Evolutionary conservation across 2,888 invertebrate species (phyloP).

Genomic region (Pammene fasciana): DNA sequence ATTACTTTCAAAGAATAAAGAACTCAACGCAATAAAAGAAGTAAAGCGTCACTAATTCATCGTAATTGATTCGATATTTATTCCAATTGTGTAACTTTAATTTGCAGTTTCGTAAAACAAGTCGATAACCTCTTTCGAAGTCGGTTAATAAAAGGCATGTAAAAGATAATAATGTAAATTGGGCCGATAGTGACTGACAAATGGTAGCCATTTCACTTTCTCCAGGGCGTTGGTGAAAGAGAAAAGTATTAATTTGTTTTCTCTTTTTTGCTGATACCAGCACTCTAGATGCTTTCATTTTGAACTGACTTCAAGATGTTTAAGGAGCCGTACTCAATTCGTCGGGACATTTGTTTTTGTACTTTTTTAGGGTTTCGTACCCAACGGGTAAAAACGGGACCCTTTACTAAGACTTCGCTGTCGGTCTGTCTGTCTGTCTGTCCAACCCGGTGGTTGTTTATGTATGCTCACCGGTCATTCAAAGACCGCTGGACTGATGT

Average conservation of each 20-base stretch:
- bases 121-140: slow-evolving; percentile 22
- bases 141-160: slow-evolving; percentile 20
- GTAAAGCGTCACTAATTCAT: not conserved
- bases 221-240: slow-evolving; percentile 24
- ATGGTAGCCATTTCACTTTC: slow-evolving; percentile 30
- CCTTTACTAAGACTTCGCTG: too few relatives aligned
- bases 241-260: slow-evolving; percentile 16
- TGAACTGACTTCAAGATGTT: too few relatives aligned
- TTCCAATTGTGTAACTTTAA: slow-evolving; percentile 17
- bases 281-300: not conserved
- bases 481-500: too few relatives aligned
- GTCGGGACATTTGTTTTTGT: too few relatives aligned
- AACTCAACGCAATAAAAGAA: not conserved
- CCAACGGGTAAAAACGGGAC: too few relatives aligned
- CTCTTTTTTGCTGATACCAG: not conserved
- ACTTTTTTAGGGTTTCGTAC: too few relatives aligned
- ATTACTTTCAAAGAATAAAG: not conserved
- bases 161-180: slow-evolving; percentile 32
- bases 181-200: slow-evolving; percentile 19
- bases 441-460: too few relatives aligned
- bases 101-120: slow-evolving; percentile 4
- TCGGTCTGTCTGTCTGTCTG: too few relatives aligned
- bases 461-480: too few relatives aligned
- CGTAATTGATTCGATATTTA: slow-evolving; percentile 8
- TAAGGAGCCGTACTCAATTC: too few relatives aligned